phyloP scores from a whole-genome alignment of 2,888 invertebrate genomes.

The Ligdia adustata region DNA sequence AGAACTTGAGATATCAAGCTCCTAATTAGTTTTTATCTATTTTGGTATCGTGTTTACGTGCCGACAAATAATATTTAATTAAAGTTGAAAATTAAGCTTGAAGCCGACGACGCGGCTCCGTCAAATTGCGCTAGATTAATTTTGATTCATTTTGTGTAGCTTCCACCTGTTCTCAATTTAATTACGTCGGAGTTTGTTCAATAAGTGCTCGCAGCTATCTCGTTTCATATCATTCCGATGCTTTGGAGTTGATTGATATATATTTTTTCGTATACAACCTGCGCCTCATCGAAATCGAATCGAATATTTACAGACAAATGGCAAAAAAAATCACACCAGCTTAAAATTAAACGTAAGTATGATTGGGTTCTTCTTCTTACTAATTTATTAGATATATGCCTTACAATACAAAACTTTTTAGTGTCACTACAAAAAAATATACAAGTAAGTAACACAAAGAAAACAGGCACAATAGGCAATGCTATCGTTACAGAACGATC shows the following conservation, averaged over 20 bases:
- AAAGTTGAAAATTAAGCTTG: slow-evolving; percentile 60
- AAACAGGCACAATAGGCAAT: too few relatives aligned
- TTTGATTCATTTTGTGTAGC: slow-evolving; percentile 75
- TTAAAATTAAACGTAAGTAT: too few relatives aligned
- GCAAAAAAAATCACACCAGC: too few relatives aligned
- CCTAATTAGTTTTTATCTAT: slow-evolving; percentile 38
- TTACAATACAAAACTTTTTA: too few relatives aligned
- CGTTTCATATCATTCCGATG: slow-evolving; percentile 64
- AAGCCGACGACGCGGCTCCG: slow-evolving; percentile 58
- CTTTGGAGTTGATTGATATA: slow-evolving; percentile 61
- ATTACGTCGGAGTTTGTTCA: slow-evolving; percentile 66
- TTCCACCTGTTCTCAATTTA: slow-evolving; percentile 78
- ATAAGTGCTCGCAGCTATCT: slow-evolving; percentile 76
- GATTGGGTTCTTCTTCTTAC: too few relatives aligned
- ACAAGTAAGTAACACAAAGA: too few relatives aligned
- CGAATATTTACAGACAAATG: too few relatives aligned
- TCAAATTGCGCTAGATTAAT: slow-evolving; percentile 76
- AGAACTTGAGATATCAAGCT: slow-evolving; percentile 16
- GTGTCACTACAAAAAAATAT: too few relatives aligned
- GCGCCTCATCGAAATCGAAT: too few relatives aligned
- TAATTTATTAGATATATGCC: too few relatives aligned
- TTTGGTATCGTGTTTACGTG: slow-evolving; percentile 40
- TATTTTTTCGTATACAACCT: slow-evolving; percentile 44
- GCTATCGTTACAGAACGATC: too few relatives aligned
- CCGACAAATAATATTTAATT: slow-evolving; percentile 64